These are phyloP conservation scores for Calephelis virginiensis DNA, from an alignment of 1,140 invertebrate species.

Conservation along the genomic window DNA sequence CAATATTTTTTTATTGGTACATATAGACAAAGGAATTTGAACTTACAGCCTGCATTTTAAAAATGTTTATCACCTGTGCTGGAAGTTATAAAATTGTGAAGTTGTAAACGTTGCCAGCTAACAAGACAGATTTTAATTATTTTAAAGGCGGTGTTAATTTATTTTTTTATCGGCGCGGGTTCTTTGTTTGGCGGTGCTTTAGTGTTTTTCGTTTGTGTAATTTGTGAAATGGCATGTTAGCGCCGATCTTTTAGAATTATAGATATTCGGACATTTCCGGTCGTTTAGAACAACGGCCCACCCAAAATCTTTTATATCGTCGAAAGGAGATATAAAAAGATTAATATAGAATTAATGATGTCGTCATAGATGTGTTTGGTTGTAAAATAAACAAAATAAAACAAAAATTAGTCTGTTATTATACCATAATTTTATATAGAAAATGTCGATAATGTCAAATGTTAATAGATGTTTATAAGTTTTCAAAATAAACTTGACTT, in stretches of 20 bases:
- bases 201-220: slow-evolving; percentile 52
- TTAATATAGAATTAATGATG: no score
- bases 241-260: slow-evolving; percentile 61
- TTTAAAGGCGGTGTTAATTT: slow-evolving; percentile 61
- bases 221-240: slow-evolving; percentile 67
- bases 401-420: no score
- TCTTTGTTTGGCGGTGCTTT: slow-evolving; percentile 45
- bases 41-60: background rate
- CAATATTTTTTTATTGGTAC: slow-evolving; percentile 10
- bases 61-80: slow-evolving; percentile 2
- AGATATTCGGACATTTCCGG: slow-evolving; percentile 54
- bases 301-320: slow-evolving; percentile 28
- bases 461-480: no score
- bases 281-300: slow-evolving; percentile 33
- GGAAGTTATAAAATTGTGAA: slow-evolving; percentile 19
- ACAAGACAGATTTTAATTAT: slow-evolving; percentile 68
- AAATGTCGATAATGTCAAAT: no score
- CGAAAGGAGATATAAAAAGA: no score
- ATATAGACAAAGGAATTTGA: background rate
- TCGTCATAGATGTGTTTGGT: no score
- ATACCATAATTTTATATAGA: no score
- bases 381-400: no score
- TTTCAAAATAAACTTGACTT: no score
- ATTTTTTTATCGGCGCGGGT: slow-evolving; percentile 52
- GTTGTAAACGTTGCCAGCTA: slow-evolving; percentile 34